These are phyloP conservation scores for Turritopsis dohrnii DNA, from an alignment of 30 jellyfish, hydroid and myxozoan species.

Conservation along the genomic window DNA sequence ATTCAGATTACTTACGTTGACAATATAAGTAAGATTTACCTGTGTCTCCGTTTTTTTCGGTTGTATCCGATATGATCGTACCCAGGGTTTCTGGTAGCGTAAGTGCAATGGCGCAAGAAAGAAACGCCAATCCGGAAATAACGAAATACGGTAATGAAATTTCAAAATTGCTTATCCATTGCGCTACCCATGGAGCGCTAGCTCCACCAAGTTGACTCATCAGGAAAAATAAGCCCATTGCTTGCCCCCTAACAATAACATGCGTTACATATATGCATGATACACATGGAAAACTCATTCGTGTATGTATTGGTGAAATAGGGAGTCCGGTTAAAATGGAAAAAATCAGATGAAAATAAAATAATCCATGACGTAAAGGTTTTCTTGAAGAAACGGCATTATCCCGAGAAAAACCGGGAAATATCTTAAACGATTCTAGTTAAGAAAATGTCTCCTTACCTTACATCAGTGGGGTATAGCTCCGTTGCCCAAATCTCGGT, in stretches of 20 bases:
- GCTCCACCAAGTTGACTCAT: constrained; percentile 26
- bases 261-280: neutral
- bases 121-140: constrained; percentile 12
- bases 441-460: neutral
- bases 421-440: too few species aligned
- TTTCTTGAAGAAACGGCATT: too few species aligned
- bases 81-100: constrained; percentile 23
- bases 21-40: neutral
- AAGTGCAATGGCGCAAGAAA: neutral
- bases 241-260: constrained; percentile 10
- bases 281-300: too few species aligned
- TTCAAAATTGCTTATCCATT: constrained; percentile 6
- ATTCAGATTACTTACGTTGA: too few species aligned
- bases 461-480: constrained; percentile 13
- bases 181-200: constrained; percentile 33
- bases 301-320: too few species aligned
- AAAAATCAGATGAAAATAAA: too few species aligned
- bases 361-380: too few species aligned
- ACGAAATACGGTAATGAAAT: constrained; percentile 14
- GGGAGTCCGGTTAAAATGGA: too few species aligned
- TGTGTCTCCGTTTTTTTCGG: neutral
- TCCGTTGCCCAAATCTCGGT: constrained; percentile 18
- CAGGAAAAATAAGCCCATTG: constrained; percentile 22
- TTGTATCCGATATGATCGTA: neutral
- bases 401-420: too few species aligned